Evolutionary conservation across 2,113 vertebrate species (phyloP).

Genomic region (Rhea pennata): DNA sequence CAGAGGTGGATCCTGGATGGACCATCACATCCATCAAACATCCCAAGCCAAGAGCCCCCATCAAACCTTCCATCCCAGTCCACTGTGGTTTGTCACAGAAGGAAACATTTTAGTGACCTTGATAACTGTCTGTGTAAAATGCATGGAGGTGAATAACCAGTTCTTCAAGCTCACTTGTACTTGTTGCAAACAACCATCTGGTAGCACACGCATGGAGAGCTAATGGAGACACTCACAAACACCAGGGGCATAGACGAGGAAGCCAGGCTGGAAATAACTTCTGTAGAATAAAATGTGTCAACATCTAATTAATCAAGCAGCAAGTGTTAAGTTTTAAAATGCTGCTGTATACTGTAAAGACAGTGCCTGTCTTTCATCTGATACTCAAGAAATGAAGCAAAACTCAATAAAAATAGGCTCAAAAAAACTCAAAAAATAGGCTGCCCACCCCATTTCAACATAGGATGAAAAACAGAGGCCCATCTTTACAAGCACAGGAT

Average conservation of each 20-base stretch:
- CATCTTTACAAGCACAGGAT: background rate
- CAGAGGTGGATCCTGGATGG: background rate
- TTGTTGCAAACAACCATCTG: background rate
- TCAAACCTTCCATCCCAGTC: background rate
- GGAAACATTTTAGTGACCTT: background rate
- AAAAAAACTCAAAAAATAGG: no score
- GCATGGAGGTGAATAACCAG: background rate
- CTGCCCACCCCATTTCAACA: background rate
- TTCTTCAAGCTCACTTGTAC: background rate
- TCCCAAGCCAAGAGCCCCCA: rapidly evolving
- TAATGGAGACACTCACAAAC: background rate
- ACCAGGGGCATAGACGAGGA: background rate
- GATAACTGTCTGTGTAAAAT: background rate
- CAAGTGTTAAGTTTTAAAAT: background rate
- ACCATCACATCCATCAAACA: background rate
- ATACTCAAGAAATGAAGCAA: background rate
- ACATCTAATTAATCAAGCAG: background rate
- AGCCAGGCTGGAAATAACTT: background rate
- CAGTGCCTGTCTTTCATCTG: background rate
- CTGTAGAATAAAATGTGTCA: background rate
- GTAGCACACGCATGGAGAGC: background rate
- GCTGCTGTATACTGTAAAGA: background rate
- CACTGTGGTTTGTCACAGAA: background rate
- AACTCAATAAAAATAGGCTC: no score
- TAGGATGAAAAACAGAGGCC: background rate